Percentiles rank a stretch among this genome's conserved stretches.
phyloP scores from a whole-genome alignment of 2,113 vertebrate genomes.

The Indri indri region DNA sequence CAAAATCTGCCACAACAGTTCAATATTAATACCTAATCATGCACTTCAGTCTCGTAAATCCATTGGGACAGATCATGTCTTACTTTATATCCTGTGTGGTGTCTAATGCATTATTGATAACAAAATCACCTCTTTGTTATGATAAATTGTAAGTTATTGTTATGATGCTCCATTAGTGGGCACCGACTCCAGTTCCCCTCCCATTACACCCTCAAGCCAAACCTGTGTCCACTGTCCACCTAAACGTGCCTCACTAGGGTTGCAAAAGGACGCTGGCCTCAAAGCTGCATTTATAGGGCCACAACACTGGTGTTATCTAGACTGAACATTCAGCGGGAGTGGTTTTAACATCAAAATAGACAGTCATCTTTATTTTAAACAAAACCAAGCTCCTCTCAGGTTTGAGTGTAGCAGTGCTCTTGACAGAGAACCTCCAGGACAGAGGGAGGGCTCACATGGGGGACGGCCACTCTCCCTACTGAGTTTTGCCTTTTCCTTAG shows the following conservation, averaged over 20 bases:
- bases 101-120: accelerated
- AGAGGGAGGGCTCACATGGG: accelerated
- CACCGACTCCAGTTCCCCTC: background rate
- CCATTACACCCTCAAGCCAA: background rate
- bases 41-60: background rate
- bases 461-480: accelerated
- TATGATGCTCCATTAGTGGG: too few species aligned
- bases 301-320: background rate
- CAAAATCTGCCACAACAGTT: background rate
- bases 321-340: accelerated
- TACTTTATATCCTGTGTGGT: too few species aligned
- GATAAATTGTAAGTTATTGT: background rate
- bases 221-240: background rate
- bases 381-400: background rate
- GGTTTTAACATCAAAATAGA: too few species aligned
- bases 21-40: accelerated
- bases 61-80: accelerated
- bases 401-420: background rate
- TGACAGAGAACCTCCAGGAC: background rate
- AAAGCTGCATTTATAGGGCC: accelerated
- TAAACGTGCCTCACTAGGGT: accelerated
- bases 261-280: too few species aligned
- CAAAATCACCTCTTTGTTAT: background rate
- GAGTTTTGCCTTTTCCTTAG: background rate
- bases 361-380: background rate